phyloP scores from a whole-genome alignment of 2,113 vertebrate species.

The Odontophorus gujanensis region DNA sequence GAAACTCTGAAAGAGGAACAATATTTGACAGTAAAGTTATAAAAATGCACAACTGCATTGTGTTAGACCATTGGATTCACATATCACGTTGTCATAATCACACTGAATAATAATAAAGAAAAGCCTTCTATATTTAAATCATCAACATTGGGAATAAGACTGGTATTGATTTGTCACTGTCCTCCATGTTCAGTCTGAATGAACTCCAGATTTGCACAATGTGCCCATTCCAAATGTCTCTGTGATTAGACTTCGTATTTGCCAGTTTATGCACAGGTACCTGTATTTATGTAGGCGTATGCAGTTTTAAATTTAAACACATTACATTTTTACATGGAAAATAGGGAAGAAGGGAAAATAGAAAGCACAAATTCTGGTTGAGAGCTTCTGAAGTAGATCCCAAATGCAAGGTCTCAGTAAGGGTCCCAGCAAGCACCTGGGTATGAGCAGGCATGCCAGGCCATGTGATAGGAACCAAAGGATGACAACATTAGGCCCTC shows the following conservation, averaged over 20 bases:
- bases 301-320: background rate
- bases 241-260: background rate
- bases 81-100: background rate
- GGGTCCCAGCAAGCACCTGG: background rate
- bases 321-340: background rate
- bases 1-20: background rate
- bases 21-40: fast-evolving
- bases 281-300: background rate
- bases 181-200: background rate
- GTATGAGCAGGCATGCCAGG: too few species aligned
- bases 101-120: background rate
- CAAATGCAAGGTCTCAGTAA: background rate
- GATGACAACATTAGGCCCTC: too few species aligned
- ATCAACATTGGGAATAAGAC: background rate
- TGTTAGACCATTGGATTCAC: background rate
- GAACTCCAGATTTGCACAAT: background rate
- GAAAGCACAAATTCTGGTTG: background rate
- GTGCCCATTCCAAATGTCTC: background rate
- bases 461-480: too few species aligned
- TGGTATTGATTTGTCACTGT: background rate
- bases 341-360: background rate
- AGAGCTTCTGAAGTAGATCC: background rate
- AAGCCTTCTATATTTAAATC: background rate
- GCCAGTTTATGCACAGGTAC: background rate
- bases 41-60: background rate